phyloP scores from a whole-genome alignment of 2,888 invertebrate species.

The Yponomeuta sedellus region DNA sequence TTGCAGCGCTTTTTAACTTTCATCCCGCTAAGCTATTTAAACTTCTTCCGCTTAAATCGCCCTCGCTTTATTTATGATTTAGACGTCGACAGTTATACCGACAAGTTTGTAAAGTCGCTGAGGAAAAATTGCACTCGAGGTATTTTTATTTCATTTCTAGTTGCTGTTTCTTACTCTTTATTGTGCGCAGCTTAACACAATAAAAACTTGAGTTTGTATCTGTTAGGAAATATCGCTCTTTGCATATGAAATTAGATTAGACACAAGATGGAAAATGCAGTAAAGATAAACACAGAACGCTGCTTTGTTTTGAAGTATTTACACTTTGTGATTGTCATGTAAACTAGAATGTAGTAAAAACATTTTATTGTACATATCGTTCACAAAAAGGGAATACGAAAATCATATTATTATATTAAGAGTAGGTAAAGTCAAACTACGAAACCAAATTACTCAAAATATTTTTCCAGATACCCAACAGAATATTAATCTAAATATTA shows the following conservation, averaged over 20 bases:
- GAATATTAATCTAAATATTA: no score
- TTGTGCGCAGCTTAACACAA: background rate
- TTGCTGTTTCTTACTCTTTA: slow-evolving; percentile 6
- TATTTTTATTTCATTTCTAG: slow-evolving; percentile 8
- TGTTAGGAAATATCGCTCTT: slow-evolving; percentile 2
- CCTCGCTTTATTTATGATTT: slow-evolving; percentile 66
- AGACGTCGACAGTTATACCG: slow-evolving; percentile 36
- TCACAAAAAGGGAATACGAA: no score
- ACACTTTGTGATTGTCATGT: no score
- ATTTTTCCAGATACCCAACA: no score
- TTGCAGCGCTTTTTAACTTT: slow-evolving; percentile 74
- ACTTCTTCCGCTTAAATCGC: slow-evolving; percentile 64
- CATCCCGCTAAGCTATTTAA: slow-evolving; percentile 65
- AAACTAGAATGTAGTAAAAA: no score
- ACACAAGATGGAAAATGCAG: background rate
- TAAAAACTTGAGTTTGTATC: slow-evolving; percentile 2
- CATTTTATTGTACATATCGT: no score
- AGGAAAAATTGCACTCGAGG: slow-evolving; percentile 6
- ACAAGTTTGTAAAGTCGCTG: slow-evolving; percentile 45
- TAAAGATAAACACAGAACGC: background rate
- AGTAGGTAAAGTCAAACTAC: no score
- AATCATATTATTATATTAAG: no score
- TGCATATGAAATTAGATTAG: slow-evolving; percentile 13
- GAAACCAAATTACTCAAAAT: no score
- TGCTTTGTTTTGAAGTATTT: background rate